Conservation (phyloP, 2,888 invertebrate genomes). For the Steinernema hermaphroditum region DNA sequence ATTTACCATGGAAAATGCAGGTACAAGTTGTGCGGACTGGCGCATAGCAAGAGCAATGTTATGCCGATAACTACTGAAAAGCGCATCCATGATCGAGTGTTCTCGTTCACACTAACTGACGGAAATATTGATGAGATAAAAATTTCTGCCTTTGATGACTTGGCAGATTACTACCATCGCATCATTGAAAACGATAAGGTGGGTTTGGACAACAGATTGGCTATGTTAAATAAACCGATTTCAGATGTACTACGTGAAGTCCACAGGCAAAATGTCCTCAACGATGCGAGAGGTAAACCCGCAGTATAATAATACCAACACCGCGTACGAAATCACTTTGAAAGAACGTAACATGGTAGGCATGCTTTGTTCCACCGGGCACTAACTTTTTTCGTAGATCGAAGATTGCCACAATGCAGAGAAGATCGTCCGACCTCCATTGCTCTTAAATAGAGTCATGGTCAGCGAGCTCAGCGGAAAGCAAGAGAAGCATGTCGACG, state of each 20-base stretch:
- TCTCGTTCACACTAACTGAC: constrained; percentile 13
- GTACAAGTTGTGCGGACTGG: constrained; percentile 1
- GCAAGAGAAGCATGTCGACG: background rate
- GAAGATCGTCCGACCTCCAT: background rate
- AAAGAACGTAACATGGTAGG: background rate
- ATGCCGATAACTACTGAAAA: background rate
- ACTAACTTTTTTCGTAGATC: no score
- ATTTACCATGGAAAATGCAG: background rate
- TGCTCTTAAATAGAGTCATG: background rate
- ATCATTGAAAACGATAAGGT: background rate
- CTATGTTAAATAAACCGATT: background rate
- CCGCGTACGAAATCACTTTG: background rate
- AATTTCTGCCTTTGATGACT: background rate
- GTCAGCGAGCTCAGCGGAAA: background rate
- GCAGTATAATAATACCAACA: background rate
- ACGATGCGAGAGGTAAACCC: background rate
- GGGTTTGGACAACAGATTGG: background rate
- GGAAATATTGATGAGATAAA: background rate
- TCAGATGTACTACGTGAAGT: constrained; percentile 3
- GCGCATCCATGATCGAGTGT: background rate
- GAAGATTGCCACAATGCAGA: background rate
- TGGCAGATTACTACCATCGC: constrained; percentile 1
- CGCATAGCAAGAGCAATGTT: background rate
- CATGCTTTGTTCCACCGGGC: background rate
- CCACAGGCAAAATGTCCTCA: background rate